A percentile compares a stretch with the other conserved stretches of the same genome.
These are phyloP conservation scores for Pristionchus entomophagus DNA, from an alignment of 2,888 invertebrate genomes.

Conservation along the genomic window DNA sequence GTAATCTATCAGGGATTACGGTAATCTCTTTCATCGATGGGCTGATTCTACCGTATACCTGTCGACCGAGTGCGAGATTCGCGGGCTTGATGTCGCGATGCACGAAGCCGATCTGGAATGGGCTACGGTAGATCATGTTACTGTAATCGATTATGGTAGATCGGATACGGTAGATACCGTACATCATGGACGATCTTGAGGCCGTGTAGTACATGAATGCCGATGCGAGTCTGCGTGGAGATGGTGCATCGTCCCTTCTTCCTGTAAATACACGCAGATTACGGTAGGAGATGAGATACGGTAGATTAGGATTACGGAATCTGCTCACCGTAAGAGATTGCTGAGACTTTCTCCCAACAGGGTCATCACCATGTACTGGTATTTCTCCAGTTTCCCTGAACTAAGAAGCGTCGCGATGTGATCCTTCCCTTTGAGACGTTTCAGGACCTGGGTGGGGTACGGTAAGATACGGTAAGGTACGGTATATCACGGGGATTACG, in stretches of 20 bases:
- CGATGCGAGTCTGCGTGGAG: slow-evolving; percentile 65
- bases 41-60: background rate
- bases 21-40: background rate
- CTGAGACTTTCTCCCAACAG: slow-evolving; percentile 64
- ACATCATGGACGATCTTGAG: slow-evolving; percentile 71
- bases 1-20: background rate
- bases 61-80: slow-evolving; percentile 32
- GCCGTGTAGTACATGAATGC: slow-evolving; percentile 64
- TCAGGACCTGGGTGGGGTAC: background rate
- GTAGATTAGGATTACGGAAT: background rate
- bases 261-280: slow-evolving; percentile 5
- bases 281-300: background rate
- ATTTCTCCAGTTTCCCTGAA: slow-evolving; percentile 62
- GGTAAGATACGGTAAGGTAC: background rate
- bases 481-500: background rate
- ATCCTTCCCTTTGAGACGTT: slow-evolving; percentile 46
- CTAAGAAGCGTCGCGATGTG: slow-evolving; percentile 63
- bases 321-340: slow-evolving; percentile 47
- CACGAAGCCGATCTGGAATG: slow-evolving; percentile 39
- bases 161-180: background rate
- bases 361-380: slow-evolving; percentile 70
- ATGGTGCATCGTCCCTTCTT: slow-evolving; percentile 48
- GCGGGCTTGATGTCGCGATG: slow-evolving; percentile 44
- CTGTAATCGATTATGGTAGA: background rate
- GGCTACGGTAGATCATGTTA: background rate